These are phyloP conservation scores for Ceyx cyanopectus DNA, from an alignment of 2,113 vertebrate genomes.

Conservation along the genomic window DNA sequence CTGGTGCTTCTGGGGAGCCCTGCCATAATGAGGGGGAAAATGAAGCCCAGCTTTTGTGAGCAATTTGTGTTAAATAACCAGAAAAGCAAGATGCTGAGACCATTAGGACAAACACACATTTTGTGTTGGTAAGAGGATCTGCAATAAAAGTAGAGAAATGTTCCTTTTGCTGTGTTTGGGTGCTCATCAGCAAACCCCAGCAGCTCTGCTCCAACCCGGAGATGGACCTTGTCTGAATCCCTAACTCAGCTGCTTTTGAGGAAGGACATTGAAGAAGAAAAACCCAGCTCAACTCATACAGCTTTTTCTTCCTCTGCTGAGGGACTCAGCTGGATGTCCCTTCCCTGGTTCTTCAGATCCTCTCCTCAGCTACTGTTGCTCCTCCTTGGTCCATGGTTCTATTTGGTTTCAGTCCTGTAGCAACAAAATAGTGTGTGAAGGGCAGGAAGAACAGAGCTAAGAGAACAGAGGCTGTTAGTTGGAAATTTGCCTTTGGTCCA, in stretches of 20 bases:
- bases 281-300: not conserved
- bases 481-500: not conserved
- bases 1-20: not conserved
- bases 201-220: not conserved
- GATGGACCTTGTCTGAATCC: not conserved
- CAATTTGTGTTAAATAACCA: not conserved
- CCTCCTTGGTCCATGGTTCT: not conserved
- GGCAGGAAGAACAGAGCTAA: not conserved
- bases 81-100: not conserved
- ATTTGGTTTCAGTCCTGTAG: not conserved
- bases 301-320: not conserved
- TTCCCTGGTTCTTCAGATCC: not conserved
- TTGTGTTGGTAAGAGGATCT: not conserved
- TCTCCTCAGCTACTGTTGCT: not conserved
- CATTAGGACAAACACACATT: accelerated
- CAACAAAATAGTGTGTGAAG: not conserved
- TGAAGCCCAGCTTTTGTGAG: not conserved
- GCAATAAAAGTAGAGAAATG: not conserved
- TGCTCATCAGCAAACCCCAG: not conserved
- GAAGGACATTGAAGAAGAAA: not conserved
- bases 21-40: not conserved
- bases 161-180: not conserved
- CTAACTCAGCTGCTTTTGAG: not conserved
- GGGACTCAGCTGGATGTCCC: accelerated
- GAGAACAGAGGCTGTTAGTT: not conserved